Evolutionary conservation across 2,113 vertebrate genomes (phyloP).

Genomic region (Misgurnus anguillicaudatus): DNA sequence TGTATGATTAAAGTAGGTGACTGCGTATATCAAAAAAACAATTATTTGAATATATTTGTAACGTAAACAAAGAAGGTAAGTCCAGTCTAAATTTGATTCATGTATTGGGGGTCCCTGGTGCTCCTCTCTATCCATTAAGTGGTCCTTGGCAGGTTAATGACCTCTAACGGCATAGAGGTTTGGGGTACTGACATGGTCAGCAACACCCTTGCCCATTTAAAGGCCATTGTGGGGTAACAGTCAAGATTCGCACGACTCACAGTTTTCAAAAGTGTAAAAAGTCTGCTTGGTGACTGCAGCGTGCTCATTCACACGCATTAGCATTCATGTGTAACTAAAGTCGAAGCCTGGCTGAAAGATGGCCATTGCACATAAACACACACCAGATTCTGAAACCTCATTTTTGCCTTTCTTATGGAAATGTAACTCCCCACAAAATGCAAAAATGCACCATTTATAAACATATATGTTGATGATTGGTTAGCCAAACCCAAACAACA

Average conservation of each 20-base stretch:
- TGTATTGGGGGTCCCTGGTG: too few relatives aligned
- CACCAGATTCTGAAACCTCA: not conserved
- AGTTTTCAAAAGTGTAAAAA: not conserved
- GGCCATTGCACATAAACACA: slow-evolving; percentile 19
- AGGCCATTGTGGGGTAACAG: not conserved
- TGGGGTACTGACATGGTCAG: too few relatives aligned
- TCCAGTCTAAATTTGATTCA: too few relatives aligned
- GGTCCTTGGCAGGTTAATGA: too few relatives aligned
- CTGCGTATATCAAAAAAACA: too few relatives aligned
- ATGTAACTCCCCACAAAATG: not conserved
- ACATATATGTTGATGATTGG: slow-evolving; percentile 23
- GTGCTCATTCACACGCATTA: slow-evolving; percentile 17
- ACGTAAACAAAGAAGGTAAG: too few relatives aligned
- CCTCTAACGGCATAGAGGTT: too few relatives aligned
- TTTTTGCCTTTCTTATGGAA: slow-evolving; percentile 5
- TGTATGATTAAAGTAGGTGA: too few relatives aligned
- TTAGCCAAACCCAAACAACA: slow-evolving; percentile 14
- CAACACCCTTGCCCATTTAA: too few relatives aligned
- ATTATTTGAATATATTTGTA: too few relatives aligned
- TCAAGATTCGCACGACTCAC: not conserved
- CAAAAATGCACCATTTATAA: slow-evolving; percentile 3
- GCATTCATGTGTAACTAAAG: slow-evolving; percentile 4
- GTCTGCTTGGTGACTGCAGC: not conserved
- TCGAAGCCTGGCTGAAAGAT: not conserved
- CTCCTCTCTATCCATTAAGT: too few relatives aligned